Percentiles rank a stretch among this genome's conserved stretches.
phyloP scores from a whole-genome alignment of 2,113 vertebrate genomes.

The Stigmatopora nigra region DNA sequence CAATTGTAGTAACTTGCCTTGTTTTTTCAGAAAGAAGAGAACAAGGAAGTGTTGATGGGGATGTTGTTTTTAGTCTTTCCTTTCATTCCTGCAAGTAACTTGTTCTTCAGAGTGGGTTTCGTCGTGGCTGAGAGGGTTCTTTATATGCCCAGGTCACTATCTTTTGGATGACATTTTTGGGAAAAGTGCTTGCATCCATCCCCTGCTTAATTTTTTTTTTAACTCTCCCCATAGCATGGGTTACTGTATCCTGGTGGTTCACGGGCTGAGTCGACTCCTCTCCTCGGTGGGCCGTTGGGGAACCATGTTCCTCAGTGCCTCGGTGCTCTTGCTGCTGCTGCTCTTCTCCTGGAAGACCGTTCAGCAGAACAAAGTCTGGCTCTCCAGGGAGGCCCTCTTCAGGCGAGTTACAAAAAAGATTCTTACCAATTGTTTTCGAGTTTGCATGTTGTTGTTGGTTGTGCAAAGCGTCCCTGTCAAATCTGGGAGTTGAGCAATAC shows the following conservation, averaged over 20 bases:
- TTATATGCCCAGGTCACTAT: conserved; percentile 91
- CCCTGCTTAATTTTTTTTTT: too few species aligned
- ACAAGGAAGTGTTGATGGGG: conserved; percentile 83
- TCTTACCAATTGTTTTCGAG: too few species aligned
- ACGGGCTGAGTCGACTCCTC: conserved; percentile 80
- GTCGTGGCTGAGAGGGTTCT: conserved; percentile 96
- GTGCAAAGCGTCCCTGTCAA: too few species aligned
- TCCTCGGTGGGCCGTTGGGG: conserved; percentile 74
- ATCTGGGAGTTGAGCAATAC: too few species aligned
- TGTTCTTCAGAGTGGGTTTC: conserved; percentile 98
- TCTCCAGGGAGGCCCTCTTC: conserved; percentile 91
- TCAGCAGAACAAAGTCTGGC: conserved; percentile 91
- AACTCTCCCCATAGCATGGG: conserved; percentile 81
- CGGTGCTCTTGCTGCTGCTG: conserved; percentile 77
- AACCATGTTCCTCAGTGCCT: conserved; percentile 66
- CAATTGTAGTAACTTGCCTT: too few species aligned
- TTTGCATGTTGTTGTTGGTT: too few species aligned
- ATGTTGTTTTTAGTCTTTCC: conserved; percentile 90
- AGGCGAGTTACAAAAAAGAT: conserved; percentile 61
- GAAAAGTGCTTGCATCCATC: neutral
- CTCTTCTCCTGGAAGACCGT: conserved; percentile 92
- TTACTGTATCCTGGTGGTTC: conserved; percentile 89
- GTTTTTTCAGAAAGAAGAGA: conserved; percentile 73
- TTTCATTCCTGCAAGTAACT: conserved; percentile 95
- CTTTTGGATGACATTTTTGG: neutral